Evolutionary conservation across 1,140 invertebrate species (phyloP).

Genomic region (Nephila pilipes): DNA sequence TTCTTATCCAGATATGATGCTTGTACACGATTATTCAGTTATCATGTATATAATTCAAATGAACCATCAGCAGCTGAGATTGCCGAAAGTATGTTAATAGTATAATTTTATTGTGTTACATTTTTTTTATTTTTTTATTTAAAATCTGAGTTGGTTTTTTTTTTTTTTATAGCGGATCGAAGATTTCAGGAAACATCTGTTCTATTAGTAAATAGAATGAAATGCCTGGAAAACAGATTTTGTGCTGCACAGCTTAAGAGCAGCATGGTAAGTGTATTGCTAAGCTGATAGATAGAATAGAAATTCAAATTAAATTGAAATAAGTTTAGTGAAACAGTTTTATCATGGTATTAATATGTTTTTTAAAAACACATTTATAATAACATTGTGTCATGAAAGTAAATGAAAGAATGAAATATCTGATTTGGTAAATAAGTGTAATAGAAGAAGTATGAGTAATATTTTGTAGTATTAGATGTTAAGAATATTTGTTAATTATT

Average conservation of each 20-base stretch:
- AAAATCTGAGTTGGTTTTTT: neutral
- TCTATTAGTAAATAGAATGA: conserved; percentile 88
- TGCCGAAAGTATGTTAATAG: conserved; percentile 82
- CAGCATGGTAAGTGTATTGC: conserved; percentile 86
- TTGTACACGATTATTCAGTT: conserved; percentile 89
- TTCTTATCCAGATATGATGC: conserved; percentile 89
- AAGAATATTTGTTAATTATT: no score
- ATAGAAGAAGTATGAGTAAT: no score
- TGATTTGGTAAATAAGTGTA: no score
- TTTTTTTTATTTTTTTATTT: neutral
- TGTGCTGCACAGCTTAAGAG: conserved; percentile 90
- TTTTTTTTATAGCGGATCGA: conserved; percentile 85
- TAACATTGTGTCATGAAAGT: no score
- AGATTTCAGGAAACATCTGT: conserved; percentile 88
- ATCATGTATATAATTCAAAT: conserved; percentile 90
- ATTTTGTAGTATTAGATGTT: no score
- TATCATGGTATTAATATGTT: no score
- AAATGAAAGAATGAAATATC: no score
- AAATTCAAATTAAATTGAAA: no score
- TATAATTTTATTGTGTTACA: neutral
- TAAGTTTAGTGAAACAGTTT: no score
- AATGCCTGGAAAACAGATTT: conserved; percentile 89
- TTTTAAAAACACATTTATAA: no score
- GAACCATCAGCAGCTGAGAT: conserved; percentile 86
- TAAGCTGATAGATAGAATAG: no score